phyloP scores from a whole-genome alignment of 2,888 invertebrate species.

The Epirrita christyi region DNA sequence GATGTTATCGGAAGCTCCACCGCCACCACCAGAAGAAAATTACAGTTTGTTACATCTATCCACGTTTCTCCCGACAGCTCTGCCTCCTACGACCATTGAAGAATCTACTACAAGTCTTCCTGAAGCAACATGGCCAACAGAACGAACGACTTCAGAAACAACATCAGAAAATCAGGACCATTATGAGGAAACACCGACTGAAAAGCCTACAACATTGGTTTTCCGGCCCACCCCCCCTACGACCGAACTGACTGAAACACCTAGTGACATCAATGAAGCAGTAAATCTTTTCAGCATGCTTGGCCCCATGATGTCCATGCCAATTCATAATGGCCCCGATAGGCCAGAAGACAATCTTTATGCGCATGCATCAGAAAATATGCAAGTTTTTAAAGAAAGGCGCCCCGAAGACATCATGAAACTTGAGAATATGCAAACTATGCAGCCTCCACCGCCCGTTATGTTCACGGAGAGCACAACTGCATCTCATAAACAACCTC shows the following conservation, averaged over 20 bases:
- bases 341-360: conserved; percentile 74
- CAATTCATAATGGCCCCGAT: conserved; percentile 68
- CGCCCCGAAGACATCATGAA: conserved; percentile 54
- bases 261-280: conserved; percentile 49
- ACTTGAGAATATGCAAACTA: conserved; percentile 85
- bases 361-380: conserved; percentile 73
- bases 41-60: conserved; percentile 49
- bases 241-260: conserved; percentile 33
- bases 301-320: conserved; percentile 78
- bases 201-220: conserved; percentile 44
- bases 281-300: conserved; percentile 68
- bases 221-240: conserved; percentile 49
- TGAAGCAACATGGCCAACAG: conserved; percentile 49
- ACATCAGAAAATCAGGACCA: conserved; percentile 52
- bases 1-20: conserved; percentile 67
- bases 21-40: conserved; percentile 58
- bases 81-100: conserved; percentile 52
- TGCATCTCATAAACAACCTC: conserved; percentile 44
- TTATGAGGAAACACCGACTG: conserved; percentile 59
- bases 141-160: conserved; percentile 51
- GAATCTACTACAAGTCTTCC: conserved; percentile 22
- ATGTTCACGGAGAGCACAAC: conserved; percentile 53
- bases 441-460: conserved; percentile 83
- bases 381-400: conserved; percentile 69
- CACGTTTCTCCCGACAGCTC: conserved; percentile 65